Evolutionary conservation across 2,113 vertebrate species (phyloP).

Genomic region (Pheucticus melanocephalus): DNA sequence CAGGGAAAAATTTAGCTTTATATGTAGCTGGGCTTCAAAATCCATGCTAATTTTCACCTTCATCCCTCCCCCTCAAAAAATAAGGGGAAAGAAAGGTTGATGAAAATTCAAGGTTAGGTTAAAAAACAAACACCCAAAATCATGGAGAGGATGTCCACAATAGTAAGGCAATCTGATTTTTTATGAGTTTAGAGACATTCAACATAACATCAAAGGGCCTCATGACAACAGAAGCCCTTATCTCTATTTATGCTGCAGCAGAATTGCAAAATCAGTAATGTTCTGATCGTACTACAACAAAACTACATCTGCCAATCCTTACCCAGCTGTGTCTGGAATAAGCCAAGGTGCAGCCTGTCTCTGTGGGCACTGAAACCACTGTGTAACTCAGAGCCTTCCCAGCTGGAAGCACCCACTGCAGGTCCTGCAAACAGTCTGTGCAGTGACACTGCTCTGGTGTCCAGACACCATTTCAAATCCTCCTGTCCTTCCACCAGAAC

Average conservation of each 20-base stretch:
- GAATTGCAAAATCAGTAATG: not conserved
- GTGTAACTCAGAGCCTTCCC: not conserved
- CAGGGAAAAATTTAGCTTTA: not conserved
- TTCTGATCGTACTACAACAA: not conserved
- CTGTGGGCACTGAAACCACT: not conserved
- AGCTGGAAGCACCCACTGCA: not conserved
- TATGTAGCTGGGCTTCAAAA: not conserved
- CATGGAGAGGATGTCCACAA: not conserved
- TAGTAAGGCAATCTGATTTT: not conserved
- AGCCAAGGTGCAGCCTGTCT: not conserved
- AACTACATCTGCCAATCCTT: not conserved
- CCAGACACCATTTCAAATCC: not conserved
- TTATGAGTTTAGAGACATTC: not conserved
- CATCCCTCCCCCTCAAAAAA: not conserved
- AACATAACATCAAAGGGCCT: not conserved
- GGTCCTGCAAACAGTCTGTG: not conserved
- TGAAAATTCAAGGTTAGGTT: not conserved
- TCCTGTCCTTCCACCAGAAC: not conserved
- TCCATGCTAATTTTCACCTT: not conserved
- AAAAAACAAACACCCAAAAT: not conserved
- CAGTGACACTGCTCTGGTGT: not conserved
- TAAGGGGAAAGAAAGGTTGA: not conserved
- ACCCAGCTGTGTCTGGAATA: not conserved
- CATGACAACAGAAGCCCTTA: not conserved
- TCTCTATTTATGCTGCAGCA: not conserved